These are phyloP conservation scores for Adelognathus sp. DNA, from an alignment of 2,888 invertebrate species.

Conservation along the genomic window DNA sequence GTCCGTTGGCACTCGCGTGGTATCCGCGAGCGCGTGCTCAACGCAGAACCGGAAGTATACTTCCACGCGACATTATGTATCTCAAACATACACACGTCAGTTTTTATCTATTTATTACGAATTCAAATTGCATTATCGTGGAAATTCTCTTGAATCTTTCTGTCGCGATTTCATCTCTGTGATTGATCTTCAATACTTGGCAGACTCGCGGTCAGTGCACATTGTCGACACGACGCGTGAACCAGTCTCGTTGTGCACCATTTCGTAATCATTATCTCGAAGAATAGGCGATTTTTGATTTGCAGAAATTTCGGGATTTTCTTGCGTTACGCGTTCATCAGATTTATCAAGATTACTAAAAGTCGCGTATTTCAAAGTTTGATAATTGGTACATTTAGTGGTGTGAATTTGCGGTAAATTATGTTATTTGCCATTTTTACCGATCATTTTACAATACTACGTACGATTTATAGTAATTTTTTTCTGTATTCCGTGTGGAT, in stretches of 20 bases:
- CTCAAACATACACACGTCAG: too few relatives aligned
- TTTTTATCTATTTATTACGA: not conserved
- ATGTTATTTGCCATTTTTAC: too few relatives aligned
- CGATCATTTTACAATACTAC: too few relatives aligned
- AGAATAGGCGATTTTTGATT: not conserved
- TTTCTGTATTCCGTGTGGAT: too few relatives aligned
- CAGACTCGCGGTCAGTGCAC: not conserved
- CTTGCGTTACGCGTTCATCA: not conserved
- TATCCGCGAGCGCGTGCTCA: slow-evolving; percentile 40
- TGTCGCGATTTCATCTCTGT: not conserved
- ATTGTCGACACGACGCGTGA: not conserved
- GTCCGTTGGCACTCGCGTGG: slow-evolving; percentile 50
- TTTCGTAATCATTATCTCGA: not conserved
- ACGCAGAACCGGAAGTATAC: slow-evolving; percentile 43
- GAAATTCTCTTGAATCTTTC: not conserved
- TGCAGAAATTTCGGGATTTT: not conserved
- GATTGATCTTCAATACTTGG: not conserved
- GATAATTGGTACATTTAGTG: too few relatives aligned
- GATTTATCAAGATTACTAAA: too few relatives aligned
- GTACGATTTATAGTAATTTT: too few relatives aligned
- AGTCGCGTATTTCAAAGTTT: too few relatives aligned
- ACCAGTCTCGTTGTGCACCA: not conserved
- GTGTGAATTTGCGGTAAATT: too few relatives aligned
- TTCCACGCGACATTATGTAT: slow-evolving; percentile 24
- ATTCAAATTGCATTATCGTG: not conserved